Conservation (phyloP, 37 sponge, comb jelly and placozoan genomes). For the Hexactinellida sp. region DNA sequence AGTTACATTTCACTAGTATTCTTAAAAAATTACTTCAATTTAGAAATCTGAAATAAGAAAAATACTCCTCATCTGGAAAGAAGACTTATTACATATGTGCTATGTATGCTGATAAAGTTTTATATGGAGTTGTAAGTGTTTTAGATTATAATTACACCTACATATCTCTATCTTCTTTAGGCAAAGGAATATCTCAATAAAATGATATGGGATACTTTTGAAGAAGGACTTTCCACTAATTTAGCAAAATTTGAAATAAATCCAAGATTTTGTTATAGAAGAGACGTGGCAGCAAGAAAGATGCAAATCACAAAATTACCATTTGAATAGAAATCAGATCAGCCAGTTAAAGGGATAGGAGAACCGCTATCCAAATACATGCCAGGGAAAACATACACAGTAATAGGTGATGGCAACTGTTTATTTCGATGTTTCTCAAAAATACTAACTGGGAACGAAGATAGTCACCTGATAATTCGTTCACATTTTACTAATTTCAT, state of each 20-base stretch:
- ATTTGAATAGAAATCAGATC: not conserved
- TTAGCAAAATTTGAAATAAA: not conserved
- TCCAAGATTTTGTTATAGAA: not conserved
- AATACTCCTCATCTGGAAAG: not conserved
- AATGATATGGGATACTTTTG: slow-evolving; percentile 6
- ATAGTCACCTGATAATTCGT: not conserved
- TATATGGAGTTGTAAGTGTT: slow-evolving; percentile 16
- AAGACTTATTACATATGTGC: not conserved
- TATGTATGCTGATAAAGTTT: not conserved
- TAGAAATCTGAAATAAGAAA: not conserved
- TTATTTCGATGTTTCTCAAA: not conserved
- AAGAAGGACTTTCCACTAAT: not conserved
- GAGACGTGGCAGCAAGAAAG: not conserved
- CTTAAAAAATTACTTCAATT: not conserved
- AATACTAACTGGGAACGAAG: not conserved
- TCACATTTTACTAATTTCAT: not conserved
- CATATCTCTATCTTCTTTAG: not conserved
- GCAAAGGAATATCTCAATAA: not conserved
- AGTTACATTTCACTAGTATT: not conserved
- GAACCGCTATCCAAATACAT: not conserved
- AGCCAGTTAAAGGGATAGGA: not conserved
- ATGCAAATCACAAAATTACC: not conserved
- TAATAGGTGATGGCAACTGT: not conserved
- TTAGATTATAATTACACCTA: not conserved
- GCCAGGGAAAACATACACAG: not conserved